Percentiles rank a stretch among this genome's conserved stretches.
These are phyloP conservation scores for Manis crassicaudata DNA, from an alignment of 2,797 vertebrate genomes.

Conservation along the genomic window DNA sequence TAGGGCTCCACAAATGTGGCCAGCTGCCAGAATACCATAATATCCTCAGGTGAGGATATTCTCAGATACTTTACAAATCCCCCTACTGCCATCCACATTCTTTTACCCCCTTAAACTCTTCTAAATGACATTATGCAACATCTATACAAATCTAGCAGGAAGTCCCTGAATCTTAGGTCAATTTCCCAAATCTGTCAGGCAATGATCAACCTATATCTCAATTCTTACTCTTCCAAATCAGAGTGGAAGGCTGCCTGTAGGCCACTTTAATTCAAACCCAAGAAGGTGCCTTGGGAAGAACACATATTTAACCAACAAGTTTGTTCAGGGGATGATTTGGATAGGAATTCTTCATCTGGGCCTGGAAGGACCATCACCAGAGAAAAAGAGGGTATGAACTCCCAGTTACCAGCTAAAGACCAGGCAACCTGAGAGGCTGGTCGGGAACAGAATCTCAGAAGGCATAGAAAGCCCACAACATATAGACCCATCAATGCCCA, in stretches of 20 bases:
- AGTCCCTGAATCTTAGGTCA: not conserved
- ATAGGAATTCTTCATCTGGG: not conserved
- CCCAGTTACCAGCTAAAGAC: not conserved
- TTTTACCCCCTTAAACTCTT: not conserved
- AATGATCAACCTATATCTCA: not conserved
- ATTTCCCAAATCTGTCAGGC: not conserved
- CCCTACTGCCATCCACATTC: not conserved
- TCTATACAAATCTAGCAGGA: not conserved
- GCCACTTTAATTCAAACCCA: not conserved
- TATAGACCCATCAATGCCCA: not conserved
- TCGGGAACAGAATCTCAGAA: not conserved
- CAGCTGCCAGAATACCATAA: not conserved
- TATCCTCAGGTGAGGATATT: not conserved
- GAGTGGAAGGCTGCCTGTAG: not conserved
- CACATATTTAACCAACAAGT: not conserved
- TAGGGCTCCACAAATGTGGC: not conserved
- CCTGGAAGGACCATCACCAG: not conserved
- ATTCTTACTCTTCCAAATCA: not conserved
- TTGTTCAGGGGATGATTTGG: not conserved
- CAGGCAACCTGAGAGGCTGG: not conserved
- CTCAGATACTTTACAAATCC: not conserved
- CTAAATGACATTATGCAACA: not conserved
- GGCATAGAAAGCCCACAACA: not conserved
- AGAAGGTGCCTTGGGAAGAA: not conserved
- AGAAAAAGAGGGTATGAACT: not conserved